phyloP scores from a whole-genome alignment of 1,140 invertebrate genomes.

The Drosophila ambigua region DNA sequence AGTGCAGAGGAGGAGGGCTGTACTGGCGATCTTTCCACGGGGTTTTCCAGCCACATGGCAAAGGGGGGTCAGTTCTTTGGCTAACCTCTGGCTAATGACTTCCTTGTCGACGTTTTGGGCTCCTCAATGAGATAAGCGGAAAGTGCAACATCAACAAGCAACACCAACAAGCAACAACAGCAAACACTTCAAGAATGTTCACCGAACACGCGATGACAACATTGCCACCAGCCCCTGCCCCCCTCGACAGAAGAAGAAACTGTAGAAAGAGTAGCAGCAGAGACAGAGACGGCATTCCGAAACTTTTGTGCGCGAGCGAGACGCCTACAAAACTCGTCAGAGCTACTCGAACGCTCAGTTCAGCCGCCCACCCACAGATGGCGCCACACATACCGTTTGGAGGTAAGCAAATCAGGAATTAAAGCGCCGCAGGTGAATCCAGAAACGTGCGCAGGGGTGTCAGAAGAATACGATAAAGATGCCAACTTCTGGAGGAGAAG shows the following conservation, averaged over 20 bases:
- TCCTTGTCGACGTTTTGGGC: constrained; percentile 41
- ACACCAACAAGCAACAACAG: constrained; percentile 32
- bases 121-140: constrained; percentile 55
- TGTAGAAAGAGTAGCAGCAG: background rate
- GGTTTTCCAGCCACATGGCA: constrained; percentile 4
- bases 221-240: background rate
- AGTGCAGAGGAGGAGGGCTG: too few relatives aligned
- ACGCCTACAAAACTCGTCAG: constrained; percentile 7
- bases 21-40: too few relatives aligned
- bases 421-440: constrained; percentile 18
- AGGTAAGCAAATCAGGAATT: constrained; percentile 11
- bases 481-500: constrained; percentile 1
- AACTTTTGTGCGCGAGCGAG: constrained; percentile 12
- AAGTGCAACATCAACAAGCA: constrained; percentile 38
- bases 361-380: constrained; percentile 46
- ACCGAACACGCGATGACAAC: constrained; percentile 58
- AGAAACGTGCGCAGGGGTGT: constrained; percentile 29
- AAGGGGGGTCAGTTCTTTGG: constrained; percentile 33
- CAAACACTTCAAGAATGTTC: constrained; percentile 51
- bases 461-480: constrained; percentile 12
- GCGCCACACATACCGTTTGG: constrained; percentile 20
- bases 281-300: background rate
- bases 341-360: constrained; percentile 12
- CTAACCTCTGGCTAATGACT: constrained; percentile 60
- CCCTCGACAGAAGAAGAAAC: background rate